Evolutionary conservation across 2,888 invertebrate genomes (phyloP), one percentile per base, ranked within the genome.

Genomic region (Polyommatus icarus): DNA sequence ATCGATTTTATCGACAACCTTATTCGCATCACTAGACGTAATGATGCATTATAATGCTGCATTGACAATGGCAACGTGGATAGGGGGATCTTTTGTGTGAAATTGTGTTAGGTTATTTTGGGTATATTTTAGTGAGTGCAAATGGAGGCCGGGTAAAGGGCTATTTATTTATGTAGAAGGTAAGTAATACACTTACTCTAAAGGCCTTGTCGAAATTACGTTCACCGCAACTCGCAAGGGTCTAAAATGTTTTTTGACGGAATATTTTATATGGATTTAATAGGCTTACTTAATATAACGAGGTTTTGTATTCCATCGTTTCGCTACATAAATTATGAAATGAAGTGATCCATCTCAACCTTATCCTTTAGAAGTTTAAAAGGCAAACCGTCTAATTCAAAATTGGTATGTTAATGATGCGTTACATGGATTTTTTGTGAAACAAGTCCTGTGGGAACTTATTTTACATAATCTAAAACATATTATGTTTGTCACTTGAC

Each of bases 1-100:
- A 76, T 78, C 10, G 32, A 76, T 73, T 71, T 12, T 67, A 78
- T 78, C 79, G 72, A 78, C 76, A 76, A 54, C 46, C 24, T 71
- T 8, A 24, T 20, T 10, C 29, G 32, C 83, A 80, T 78, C 83
- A 80, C 82, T 82, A 86, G 83, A 80, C 82, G 86, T 87, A 89
- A 89, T 90, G 89, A 88, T 88, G 89, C 88, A 88, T 86, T 89
- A 87, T 82, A 83, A 83, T 83, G 85, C 86, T 88, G 88, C 88
- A 85, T 83, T 84, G 83, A 83, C 84, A 81, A 82, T 79, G 82
- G 80, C 80, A 81, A 80, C 77, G 80, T 78, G 81, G 81, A 80
- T 80, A 81, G 81, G 81, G 81, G 80, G 77, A 79, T 81, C 81
- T 81, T 84, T 84, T 83, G 82, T 83, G 80, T 77, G 80, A 82